Evolutionary conservation across 2,113 vertebrate species (phyloP), one percentile per base, ranked within the genome.

Genomic region (Proteles cristata): DNA sequence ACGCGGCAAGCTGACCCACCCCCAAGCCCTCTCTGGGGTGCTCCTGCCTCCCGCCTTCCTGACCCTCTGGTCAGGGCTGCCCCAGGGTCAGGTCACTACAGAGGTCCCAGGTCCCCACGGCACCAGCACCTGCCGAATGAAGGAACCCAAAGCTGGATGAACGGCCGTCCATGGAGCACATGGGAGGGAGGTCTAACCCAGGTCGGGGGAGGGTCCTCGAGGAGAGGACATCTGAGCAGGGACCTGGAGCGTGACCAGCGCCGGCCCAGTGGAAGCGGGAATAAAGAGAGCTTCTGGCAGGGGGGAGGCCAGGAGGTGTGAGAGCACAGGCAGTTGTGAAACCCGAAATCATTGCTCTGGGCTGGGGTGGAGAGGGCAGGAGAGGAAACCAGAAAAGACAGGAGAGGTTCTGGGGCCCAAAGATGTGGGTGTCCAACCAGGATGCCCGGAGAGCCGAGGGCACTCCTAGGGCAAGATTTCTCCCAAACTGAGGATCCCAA

Each of bases 341-440:
- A 23, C 73, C 88, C 55, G 2, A 10, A 31, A 28, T 15, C 12
- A 21, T 26, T 14, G 2, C 9, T 16, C 55, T 4, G 0, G 39
- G 77, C 74, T 63, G 76, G 15, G 23, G 21, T 7, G 58, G 69
- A 88, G 21, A 53, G 11, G 7, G 17, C 1, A 2, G 1, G 45
- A 66, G 45, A 63, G 4, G 48, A 12, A 43, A 48, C 1, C 33
- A 50, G 31, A 55, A 68, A 48, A 73, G 26, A 48, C 73, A 35
- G 81, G 58, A 11, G 11, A 17, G 73, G 31, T 43, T 11, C 68
- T 12, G 69, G 50, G 80, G 74, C 81, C 17, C 0, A 61, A 21
- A 0, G 21, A 19, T 19, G 35, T 1, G 11, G 16, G 17, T 11
- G 25, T 17, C 28, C 58, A 8, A 7, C n/a, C 39, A 3, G 39